These are phyloP conservation scores for Leptinotarsa lineolata DNA, from an alignment of 1,140 invertebrate genomes.

Conservation along the genomic window DNA sequence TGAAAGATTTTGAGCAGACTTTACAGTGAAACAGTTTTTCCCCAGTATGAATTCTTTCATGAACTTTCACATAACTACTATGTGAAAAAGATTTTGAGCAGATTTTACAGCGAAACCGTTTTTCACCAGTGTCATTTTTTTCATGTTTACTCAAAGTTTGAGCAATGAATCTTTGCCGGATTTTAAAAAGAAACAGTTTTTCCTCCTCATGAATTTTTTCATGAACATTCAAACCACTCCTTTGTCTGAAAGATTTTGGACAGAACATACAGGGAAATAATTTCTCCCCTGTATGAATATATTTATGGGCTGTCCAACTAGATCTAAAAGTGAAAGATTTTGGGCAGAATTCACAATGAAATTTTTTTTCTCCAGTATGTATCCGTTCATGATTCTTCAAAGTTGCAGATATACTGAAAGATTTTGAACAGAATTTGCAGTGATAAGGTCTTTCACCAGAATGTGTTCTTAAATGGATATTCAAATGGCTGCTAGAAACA, in stretches of 20 bases:
- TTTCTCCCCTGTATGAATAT: not conserved
- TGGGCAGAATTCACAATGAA: conserved; percentile 31
- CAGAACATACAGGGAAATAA: not conserved
- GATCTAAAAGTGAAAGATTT: conserved; percentile 9
- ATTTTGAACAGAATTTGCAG: conserved; percentile 72
- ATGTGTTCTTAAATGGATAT: conserved; percentile 58
- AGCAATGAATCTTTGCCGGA: too few species aligned
- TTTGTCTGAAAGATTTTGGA: not conserved
- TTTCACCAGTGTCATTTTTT: too few species aligned
- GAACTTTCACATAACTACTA: too few species aligned
- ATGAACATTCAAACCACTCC: conserved; percentile 3
- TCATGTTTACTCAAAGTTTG: too few species aligned
- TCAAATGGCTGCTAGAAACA: conserved; percentile 31
- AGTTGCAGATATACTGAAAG: conserved; percentile 60
- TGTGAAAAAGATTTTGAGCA: too few species aligned
- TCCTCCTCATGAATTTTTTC: not conserved
- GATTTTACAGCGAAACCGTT: too few species aligned
- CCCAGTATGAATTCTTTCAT: too few species aligned
- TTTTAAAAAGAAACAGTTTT: not conserved
- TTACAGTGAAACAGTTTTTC: too few species aligned
- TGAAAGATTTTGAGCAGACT: too few species aligned
- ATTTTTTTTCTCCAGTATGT: conserved; percentile 62
- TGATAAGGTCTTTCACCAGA: conserved; percentile 74
- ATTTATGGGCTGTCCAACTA: not conserved
- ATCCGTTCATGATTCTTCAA: conserved; percentile 65